These are phyloP conservation scores for Yoshiicerus persimilis DNA, from an alignment of 1,140 invertebrate species.

Conservation along the genomic window DNA sequence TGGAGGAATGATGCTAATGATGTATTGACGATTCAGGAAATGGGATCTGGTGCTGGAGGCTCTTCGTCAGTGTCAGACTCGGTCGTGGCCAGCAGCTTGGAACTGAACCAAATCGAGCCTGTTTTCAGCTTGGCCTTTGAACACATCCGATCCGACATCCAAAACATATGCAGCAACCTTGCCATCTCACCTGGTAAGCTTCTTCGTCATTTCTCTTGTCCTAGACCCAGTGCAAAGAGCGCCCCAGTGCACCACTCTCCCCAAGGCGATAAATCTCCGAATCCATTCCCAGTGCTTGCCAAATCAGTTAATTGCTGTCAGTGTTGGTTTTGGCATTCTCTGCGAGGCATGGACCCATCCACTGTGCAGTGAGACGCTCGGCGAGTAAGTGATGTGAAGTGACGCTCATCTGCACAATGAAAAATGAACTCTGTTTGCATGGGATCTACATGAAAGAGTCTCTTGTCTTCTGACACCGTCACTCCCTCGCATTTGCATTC, in stretches of 20 bases:
- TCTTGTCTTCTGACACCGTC: not conserved
- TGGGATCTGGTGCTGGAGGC: not conserved
- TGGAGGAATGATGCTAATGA: not conserved
- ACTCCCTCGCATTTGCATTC: not conserved
- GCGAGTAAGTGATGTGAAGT: too few species aligned
- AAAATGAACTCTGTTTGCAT: too few species aligned
- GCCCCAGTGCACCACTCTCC: too few species aligned
- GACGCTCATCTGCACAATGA: too few species aligned
- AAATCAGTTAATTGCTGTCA: too few species aligned
- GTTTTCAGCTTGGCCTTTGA: slow-evolving; percentile 81
- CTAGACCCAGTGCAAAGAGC: too few species aligned
- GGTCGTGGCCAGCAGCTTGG: slow-evolving; percentile 19
- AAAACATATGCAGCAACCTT: slow-evolving; percentile 76
- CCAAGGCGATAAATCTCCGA: too few species aligned
- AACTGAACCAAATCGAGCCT: slow-evolving; percentile 67
- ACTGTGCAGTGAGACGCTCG: too few species aligned
- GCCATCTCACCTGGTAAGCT: slow-evolving; percentile 81
- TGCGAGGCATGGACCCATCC: too few species aligned
- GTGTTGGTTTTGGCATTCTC: too few species aligned
- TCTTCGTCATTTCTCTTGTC: not conserved
- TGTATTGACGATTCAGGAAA: slow-evolving; percentile 19
- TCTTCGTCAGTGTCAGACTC: not conserved
- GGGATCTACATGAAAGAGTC: not conserved
- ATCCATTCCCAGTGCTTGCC: too few species aligned
- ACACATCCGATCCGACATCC: slow-evolving; percentile 79